These are phyloP conservation scores for Isichthys henryi DNA, from an alignment of 2,113 vertebrate species.

Conservation along the genomic window DNA sequence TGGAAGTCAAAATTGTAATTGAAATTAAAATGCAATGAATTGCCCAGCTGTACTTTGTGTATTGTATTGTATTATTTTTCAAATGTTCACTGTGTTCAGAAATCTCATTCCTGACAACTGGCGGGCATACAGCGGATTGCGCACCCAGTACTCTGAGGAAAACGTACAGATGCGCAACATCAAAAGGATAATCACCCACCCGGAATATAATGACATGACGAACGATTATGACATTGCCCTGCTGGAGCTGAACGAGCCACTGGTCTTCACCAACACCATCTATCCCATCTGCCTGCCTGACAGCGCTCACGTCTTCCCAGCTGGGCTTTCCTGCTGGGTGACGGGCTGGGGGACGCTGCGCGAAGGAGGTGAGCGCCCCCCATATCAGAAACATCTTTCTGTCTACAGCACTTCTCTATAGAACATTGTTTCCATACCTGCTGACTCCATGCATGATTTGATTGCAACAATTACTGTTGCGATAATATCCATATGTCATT, in stretches of 20 bases:
- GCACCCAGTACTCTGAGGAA: slow-evolving; percentile 54
- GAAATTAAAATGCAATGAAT: neutral
- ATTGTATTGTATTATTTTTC: neutral
- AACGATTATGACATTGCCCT: slow-evolving; percentile 64
- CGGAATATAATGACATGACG: slow-evolving; percentile 53
- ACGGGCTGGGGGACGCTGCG: slow-evolving; percentile 62
- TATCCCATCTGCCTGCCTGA: slow-evolving; percentile 65
- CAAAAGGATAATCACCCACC: slow-evolving; percentile 56
- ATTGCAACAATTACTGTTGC: neutral
- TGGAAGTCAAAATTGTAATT: neutral
- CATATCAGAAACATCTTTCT: neutral
- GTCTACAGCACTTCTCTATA: neutral
- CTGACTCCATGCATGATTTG: neutral
- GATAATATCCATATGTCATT: neutral
- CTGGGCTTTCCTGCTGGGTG: slow-evolving; percentile 62
- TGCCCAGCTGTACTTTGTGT: neutral
- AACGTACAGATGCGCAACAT: slow-evolving; percentile 26
- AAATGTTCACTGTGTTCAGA: slow-evolving; percentile 45
- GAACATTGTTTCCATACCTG: neutral
- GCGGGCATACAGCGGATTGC: slow-evolving; percentile 79
- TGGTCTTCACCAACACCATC: slow-evolving; percentile 58
- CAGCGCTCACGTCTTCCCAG: slow-evolving; percentile 57
- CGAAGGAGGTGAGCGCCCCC: slow-evolving; percentile 54
- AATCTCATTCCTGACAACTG: slow-evolving; percentile 56
- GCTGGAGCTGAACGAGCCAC: slow-evolving; percentile 58